phyloP scores from a whole-genome alignment of 2,113 vertebrate genomes.

The Pontoporia blainvillei region DNA sequence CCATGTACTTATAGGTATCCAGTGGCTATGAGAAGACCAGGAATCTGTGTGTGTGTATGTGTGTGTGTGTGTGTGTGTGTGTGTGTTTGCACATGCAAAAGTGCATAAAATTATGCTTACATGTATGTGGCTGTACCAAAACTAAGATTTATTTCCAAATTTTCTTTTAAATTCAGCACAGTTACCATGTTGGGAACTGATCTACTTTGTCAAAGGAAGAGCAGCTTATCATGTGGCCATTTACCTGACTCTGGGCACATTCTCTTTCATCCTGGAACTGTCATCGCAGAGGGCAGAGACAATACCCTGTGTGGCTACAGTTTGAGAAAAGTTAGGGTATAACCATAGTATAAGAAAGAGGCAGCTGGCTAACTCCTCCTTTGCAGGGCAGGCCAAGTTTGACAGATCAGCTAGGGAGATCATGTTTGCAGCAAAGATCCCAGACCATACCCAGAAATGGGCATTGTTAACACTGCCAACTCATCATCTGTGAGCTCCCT shows the following conservation, averaged over 20 bases:
- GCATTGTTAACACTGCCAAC: background rate
- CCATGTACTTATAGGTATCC: background rate
- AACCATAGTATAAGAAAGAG: background rate
- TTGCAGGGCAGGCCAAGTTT: background rate
- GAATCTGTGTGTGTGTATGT: background rate
- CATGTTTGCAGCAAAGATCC: background rate
- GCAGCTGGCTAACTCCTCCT: background rate
- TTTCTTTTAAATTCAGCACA: background rate
- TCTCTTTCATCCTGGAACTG: background rate
- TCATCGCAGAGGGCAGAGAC: background rate
- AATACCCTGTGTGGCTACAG: background rate
- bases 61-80: background rate
- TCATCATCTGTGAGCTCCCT: background rate
- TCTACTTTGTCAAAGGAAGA: background rate
- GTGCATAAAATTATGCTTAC: background rate
- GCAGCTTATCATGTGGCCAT: background rate
- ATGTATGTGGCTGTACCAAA: background rate
- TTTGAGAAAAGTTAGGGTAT: background rate
- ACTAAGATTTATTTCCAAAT: background rate
- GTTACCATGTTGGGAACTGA: background rate
- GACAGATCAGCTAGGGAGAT: background rate
- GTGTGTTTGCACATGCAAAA: too few species aligned
- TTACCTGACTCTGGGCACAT: background rate
- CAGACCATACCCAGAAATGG: background rate
- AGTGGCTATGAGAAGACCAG: background rate